Conservation (phyloP, 1,140 invertebrate species). For the Anastatus disparis region DNA sequence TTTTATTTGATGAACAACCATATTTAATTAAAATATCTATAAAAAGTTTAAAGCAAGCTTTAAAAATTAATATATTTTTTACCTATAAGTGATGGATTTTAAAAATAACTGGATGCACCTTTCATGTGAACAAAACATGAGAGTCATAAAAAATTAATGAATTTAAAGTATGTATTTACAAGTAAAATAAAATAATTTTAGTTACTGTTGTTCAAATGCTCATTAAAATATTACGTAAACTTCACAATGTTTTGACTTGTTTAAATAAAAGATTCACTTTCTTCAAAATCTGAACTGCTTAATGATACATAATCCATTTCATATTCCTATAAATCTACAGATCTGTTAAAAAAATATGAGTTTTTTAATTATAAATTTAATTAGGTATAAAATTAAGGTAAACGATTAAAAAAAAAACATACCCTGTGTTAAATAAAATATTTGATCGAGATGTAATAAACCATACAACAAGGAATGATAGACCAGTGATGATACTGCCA, state of each 20-base stretch:
- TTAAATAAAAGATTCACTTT: slow-evolving; percentile 50
- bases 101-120: too few relatives aligned
- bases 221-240: too few relatives aligned
- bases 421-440: slow-evolving; percentile 70
- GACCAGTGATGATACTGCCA: slow-evolving; percentile 72
- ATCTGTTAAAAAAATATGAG: slow-evolving; percentile 45
- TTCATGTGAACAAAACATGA: too few relatives aligned
- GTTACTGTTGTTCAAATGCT: too few relatives aligned
- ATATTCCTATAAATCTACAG: slow-evolving; percentile 57
- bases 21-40: too few relatives aligned
- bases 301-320: slow-evolving; percentile 59
- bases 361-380: neutral
- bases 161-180: too few relatives aligned
- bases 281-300: slow-evolving; percentile 49
- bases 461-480: slow-evolving; percentile 77
- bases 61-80: too few relatives aligned
- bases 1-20: too few relatives aligned
- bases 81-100: too few relatives aligned
- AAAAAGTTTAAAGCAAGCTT: too few relatives aligned
- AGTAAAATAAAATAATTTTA: too few relatives aligned
- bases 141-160: too few relatives aligned
- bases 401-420: slow-evolving; percentile 26
- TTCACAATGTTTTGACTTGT: slow-evolving; percentile 55
- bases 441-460: slow-evolving; percentile 75
- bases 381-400: slow-evolving; percentile 8